Conservation (phyloP, 2,888 invertebrate species). For the Drosophila falleni region DNA sequence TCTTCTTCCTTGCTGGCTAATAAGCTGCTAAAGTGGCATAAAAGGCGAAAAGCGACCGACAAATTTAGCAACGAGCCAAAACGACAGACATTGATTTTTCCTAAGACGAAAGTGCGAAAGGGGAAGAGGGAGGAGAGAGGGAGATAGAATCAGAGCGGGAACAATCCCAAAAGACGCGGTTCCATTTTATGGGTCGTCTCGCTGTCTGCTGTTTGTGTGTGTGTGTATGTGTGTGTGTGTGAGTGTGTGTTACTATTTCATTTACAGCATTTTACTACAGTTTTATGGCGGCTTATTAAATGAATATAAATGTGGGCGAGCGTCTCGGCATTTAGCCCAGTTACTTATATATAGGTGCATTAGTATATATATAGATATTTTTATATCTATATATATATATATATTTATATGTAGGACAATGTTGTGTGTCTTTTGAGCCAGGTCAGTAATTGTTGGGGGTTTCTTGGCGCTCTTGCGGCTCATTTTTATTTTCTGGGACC, state of each 20-base stretch:
- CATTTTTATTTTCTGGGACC: slow-evolving; percentile 63
- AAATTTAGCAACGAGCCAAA: slow-evolving; percentile 28
- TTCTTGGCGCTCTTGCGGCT: slow-evolving; percentile 35
- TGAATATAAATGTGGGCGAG: slow-evolving; percentile 73
- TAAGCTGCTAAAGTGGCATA: slow-evolving; percentile 63
- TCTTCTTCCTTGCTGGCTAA: slow-evolving; percentile 45
- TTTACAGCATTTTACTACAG: slow-evolving; percentile 81
- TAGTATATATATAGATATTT: slow-evolving; percentile 14
- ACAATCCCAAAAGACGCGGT: slow-evolving; percentile 44
- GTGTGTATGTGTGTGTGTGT: slow-evolving; percentile 8
- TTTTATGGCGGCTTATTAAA: slow-evolving; percentile 82
- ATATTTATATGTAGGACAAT: slow-evolving; percentile 22
- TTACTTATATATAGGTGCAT: slow-evolving; percentile 19
- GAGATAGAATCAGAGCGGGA: neutral
- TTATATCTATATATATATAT: slow-evolving; percentile 24
- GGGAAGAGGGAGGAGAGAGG: neutral
- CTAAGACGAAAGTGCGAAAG: slow-evolving; percentile 8
- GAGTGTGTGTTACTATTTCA: slow-evolving; percentile 71
- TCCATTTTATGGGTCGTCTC: slow-evolving; percentile 69
- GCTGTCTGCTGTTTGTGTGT: slow-evolving; percentile 41
- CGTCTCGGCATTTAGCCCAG: slow-evolving; percentile 40
- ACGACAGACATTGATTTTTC: slow-evolving; percentile 68
- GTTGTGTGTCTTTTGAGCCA: slow-evolving; percentile 37
- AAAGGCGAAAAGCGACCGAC: slow-evolving; percentile 47
- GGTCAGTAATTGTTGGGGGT: slow-evolving; percentile 56